Evolutionary conservation across 2,888 invertebrate genomes (phyloP), one percentile per base, ranked within the genome.

Genomic region (Dolichopus griseipennis): DNA sequence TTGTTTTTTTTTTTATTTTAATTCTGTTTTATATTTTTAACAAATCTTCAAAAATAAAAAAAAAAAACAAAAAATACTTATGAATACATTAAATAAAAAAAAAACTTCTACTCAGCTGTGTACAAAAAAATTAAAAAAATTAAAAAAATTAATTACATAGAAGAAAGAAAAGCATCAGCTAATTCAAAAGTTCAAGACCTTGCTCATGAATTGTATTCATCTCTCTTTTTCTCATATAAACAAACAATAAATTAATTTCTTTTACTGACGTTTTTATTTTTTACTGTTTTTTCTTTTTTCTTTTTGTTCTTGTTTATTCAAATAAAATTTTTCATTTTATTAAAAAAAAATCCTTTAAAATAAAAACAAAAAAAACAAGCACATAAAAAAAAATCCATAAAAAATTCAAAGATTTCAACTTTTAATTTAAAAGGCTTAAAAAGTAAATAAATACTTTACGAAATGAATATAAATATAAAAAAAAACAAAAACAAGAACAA

Each of bases 371-470:
- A 52, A 52, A 12, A 52, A 15, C 43, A 43, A 52, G 41, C 3
- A 41, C 3, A 41, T 41, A 41, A 41, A 52, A 52, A 52, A 52
- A 18, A 15, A 52, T 52, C 15, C 52, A 52, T 52, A 52, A 52
- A 52, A 52, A 52, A 52, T 52, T 52, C 52, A 52, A 52, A 52
- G 52, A 52, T 52, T 27, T 52, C 52, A 52, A 52, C 52, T 52
- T 52, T 52, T 52, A 52, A 52, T 52, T 52, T 52, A 52, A 52
- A 52, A 52, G 52, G 52, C 52, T 52, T 52, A 52, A 52, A 52
- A 52, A 27, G 18, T 52, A 52, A 52, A 52, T 52, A 52, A 52
- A 52, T 52, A 52, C 18, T 52, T 52, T 52, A 52, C 52, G 6
- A 52, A 52, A 52, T 52, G 52, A 52, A 52, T 52, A 52, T 18